These are phyloP conservation scores for Mantis religiosa DNA, from an alignment of 2,888 invertebrate genomes.

Conservation along the genomic window DNA sequence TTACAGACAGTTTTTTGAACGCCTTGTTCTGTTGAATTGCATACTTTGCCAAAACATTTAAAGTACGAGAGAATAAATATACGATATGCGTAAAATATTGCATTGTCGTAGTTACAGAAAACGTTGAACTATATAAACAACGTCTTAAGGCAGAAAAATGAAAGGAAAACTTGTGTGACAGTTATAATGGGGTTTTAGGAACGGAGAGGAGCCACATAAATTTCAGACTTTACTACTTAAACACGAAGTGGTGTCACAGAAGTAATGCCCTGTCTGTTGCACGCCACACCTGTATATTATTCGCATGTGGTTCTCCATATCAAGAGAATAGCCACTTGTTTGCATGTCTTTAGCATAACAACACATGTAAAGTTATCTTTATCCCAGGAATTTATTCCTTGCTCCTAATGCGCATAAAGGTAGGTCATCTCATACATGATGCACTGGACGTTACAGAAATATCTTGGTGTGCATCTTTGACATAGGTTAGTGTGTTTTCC, in stretches of 20 bases:
- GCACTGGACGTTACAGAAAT: too few relatives aligned
- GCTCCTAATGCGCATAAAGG: too few relatives aligned
- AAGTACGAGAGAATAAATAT: neutral
- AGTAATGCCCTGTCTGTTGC: neutral
- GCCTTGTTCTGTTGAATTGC: neutral
- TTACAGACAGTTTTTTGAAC: neutral
- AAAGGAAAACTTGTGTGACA: neutral
- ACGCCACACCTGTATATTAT: neutral
- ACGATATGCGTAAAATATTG: neutral
- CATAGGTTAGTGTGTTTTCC: too few relatives aligned
- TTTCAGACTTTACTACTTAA: neutral
- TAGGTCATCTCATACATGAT: too few relatives aligned
- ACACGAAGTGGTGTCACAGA: neutral
- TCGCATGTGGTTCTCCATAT: neutral
- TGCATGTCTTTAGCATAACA: neutral
- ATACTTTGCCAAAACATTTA: neutral
- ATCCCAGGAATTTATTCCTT: too few relatives aligned
- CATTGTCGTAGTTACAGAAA: neutral
- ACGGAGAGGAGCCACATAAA: neutral
- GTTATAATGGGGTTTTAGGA: neutral
- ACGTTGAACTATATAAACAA: neutral
- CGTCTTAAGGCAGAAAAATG: neutral
- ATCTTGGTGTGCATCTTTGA: too few relatives aligned
- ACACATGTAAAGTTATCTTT: neutral
- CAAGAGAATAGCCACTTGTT: neutral